Percentiles rank a stretch among this genome's conserved stretches.
Conservation (phyloP, 2,113 vertebrate species). For the Scolopax mira region DNA sequence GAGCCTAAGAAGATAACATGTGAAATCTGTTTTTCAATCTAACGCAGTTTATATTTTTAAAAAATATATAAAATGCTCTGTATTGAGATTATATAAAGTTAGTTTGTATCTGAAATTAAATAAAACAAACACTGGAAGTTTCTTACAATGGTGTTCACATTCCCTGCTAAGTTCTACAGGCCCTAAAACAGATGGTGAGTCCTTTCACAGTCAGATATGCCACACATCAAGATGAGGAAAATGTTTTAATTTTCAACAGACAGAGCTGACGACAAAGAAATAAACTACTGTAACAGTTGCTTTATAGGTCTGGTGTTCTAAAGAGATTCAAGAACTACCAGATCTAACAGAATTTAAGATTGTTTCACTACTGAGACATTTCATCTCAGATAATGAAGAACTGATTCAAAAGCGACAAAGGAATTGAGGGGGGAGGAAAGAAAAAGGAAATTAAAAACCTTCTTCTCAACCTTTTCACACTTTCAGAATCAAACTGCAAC, state of each 20-base stretch:
- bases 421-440: not conserved
- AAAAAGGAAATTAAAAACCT: not conserved
- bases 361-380: not conserved
- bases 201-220: slow-evolving; percentile 68
- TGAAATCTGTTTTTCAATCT: not conserved
- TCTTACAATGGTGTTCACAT: slow-evolving; percentile 30
- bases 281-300: slow-evolving; percentile 58
- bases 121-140: slow-evolving; percentile 36
- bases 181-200: slow-evolving; percentile 68
- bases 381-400: not conserved
- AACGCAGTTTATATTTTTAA: not conserved
- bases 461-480: not conserved
- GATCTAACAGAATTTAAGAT: not conserved
- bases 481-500: slow-evolving; percentile 30
- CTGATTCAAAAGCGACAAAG: not conserved
- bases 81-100: not conserved
- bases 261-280: slow-evolving; percentile 40
- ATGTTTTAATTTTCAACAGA: slow-evolving; percentile 72
- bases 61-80: not conserved
- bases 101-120: slow-evolving; percentile 25
- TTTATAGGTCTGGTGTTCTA: not conserved
- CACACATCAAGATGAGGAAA: slow-evolving; percentile 67
- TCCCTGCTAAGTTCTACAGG: slow-evolving; percentile 23
- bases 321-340: not conserved
- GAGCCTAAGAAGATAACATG: not conserved